phyloP scores from a whole-genome alignment of 1,140 invertebrate species.

The Apis dorsata region DNA sequence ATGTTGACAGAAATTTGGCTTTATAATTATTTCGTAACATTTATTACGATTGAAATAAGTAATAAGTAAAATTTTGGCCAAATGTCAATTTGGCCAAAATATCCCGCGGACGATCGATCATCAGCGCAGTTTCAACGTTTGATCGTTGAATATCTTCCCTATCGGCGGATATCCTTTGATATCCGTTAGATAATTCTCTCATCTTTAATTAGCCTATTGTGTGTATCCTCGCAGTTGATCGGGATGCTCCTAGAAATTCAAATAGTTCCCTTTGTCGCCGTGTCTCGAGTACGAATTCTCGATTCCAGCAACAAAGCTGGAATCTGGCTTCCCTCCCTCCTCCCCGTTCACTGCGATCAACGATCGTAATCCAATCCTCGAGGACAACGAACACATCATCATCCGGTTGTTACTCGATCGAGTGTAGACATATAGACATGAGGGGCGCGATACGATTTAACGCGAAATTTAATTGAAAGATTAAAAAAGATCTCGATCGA shows the following conservation, averaged over 20 bases:
- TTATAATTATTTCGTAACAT: no score
- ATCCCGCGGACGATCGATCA: neutral
- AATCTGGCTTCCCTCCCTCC: neutral
- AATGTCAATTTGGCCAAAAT: neutral
- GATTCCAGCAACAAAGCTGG: constrained; percentile 26
- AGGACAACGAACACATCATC: neutral
- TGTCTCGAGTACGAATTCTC: neutral
- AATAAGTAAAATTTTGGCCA: neutral
- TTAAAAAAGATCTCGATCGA: no score
- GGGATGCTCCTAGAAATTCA: constrained; percentile 18
- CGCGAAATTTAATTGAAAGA: no score
- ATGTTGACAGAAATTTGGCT: no score
- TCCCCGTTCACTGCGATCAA: constrained; percentile 2
- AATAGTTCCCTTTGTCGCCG: constrained; percentile 25
- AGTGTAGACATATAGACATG: no score
- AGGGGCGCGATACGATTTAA: no score
- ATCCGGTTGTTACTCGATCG: neutral
- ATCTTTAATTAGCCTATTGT: constrained; percentile 35
- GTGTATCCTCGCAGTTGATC: neutral
- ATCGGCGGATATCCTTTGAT: neutral
- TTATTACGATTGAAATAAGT: no score
- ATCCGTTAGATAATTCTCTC: constrained; percentile 13
- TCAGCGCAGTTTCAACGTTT: neutral
- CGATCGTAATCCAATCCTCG: neutral
- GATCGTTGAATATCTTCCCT: constrained; percentile 2